Evolutionary conservation across 1,140 invertebrate species (phyloP).

Genomic region (Phthorimaea operculella): DNA sequence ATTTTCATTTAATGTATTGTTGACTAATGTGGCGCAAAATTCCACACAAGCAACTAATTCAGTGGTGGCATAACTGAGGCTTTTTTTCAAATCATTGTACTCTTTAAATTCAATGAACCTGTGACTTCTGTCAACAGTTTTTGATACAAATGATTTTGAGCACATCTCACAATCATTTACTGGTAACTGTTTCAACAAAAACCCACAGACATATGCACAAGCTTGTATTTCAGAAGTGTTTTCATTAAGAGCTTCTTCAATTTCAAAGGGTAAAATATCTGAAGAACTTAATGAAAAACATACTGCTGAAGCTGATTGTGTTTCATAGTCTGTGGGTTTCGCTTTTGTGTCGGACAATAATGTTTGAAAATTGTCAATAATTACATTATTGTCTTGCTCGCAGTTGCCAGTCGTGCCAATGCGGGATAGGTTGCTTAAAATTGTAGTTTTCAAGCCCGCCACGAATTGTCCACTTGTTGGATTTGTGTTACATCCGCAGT

Average conservation of each 20-base stretch:
- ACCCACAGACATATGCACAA: constrained; percentile 18
- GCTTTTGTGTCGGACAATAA: no score
- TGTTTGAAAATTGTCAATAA: no score
- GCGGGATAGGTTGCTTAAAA: constrained; percentile 8
- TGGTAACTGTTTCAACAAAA: constrained; percentile 15
- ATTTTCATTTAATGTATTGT: no score
- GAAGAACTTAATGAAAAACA: no score
- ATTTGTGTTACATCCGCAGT: constrained; percentile 14
- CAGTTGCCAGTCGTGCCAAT: not conserved
- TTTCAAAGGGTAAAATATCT: not conserved
- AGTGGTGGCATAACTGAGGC: not conserved
- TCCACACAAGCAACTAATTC: not conserved
- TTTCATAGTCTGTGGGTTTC: no score
- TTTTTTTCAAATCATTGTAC: not conserved
- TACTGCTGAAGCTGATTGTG: no score
- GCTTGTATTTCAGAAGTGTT: constrained; percentile 8
- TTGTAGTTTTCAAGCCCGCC: constrained; percentile 14
- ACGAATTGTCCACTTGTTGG: constrained; percentile 15
- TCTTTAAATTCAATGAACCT: not conserved
- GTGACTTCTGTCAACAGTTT: not conserved
- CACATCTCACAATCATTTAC: not conserved
- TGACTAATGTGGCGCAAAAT: not conserved
- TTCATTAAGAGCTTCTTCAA: not conserved
- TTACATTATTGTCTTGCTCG: no score
- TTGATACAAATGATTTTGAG: not conserved